Evolutionary conservation across 1,140 invertebrate species (phyloP).

Genomic region (Diorhabda sublineata): DNA sequence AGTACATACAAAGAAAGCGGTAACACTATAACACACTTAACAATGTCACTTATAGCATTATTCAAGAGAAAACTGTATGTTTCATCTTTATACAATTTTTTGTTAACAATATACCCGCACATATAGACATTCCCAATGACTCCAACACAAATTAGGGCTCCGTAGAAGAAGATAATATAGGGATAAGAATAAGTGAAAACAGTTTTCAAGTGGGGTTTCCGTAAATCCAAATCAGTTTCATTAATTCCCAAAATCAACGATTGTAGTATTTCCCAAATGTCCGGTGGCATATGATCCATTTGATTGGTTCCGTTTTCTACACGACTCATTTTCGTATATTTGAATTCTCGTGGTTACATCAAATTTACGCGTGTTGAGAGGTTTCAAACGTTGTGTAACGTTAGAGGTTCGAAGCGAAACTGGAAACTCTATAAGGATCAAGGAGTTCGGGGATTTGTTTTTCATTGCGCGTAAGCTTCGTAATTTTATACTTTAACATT

Average conservation of each 20-base stretch:
- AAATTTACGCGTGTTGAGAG: not conserved
- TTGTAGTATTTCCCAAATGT: constrained; percentile 34
- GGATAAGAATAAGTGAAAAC: constrained; percentile 57
- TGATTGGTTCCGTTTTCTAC: not conserved
- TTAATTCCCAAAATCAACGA: constrained; percentile 36
- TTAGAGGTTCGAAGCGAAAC: not conserved
- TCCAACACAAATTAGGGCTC: constrained; percentile 55
- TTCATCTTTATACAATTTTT: constrained; percentile 59
- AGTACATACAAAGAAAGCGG: constrained; percentile 65
- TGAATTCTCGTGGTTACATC: not conserved
- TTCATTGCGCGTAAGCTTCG: too few species aligned
- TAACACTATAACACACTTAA: constrained; percentile 64
- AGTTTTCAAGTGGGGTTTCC: constrained; percentile 46
- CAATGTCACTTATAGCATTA: constrained; percentile 61
- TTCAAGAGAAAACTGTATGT: constrained; percentile 66
- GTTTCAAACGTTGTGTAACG: not conserved
- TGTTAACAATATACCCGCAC: constrained; percentile 56
- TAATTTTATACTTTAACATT: too few species aligned
- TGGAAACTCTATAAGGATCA: not conserved
- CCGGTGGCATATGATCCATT: constrained; percentile 16
- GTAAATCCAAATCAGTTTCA: constrained; percentile 42
- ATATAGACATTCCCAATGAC: constrained; percentile 57
- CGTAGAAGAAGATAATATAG: constrained; percentile 62
- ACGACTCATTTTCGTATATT: constrained; percentile 3
- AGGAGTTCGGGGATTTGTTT: too few species aligned